Evolutionary conservation across 2,888 invertebrate species (phyloP).

Genomic region (Cinara cedri): DNA sequence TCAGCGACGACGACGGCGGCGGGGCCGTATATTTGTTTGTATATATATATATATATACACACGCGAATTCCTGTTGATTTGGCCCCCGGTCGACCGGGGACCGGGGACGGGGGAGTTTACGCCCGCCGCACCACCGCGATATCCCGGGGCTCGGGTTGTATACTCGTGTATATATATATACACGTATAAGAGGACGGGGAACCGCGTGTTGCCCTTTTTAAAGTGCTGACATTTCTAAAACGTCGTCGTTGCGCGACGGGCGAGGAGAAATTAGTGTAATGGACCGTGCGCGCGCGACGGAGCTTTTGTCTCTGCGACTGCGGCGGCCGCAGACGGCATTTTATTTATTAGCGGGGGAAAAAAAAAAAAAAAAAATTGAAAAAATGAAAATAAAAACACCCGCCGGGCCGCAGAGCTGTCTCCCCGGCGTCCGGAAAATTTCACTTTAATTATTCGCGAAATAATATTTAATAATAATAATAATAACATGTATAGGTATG

Average conservation of each 20-base stretch:
- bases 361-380: neutral
- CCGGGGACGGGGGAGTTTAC: no score
- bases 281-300: conserved; percentile 20
- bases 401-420: no score
- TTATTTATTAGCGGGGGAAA: neutral
- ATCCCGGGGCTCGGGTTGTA: neutral
- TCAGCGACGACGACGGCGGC: no score
- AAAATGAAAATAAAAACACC: neutral
- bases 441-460: conserved; percentile 3
- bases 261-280: conserved; percentile 41
- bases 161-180: conserved; percentile 4
- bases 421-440: neutral
- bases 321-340: neutral
- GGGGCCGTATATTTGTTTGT: no score
- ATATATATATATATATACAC: no score
- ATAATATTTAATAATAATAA: neutral
- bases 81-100: neutral
- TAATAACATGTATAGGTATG: neutral
- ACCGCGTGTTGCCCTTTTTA: conserved; percentile 35
- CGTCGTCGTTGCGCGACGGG: neutral
- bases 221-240: conserved; percentile 51
- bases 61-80: conserved; percentile 1
- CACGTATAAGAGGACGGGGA: no score
- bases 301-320: neutral
- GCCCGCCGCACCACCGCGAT: no score